A percentile compares a stretch with the other conserved stretches of the same genome.
These are phyloP conservation scores for Eupithecia pulchellata DNA, from an alignment of 2,888 invertebrate species.

Conservation along the genomic window DNA sequence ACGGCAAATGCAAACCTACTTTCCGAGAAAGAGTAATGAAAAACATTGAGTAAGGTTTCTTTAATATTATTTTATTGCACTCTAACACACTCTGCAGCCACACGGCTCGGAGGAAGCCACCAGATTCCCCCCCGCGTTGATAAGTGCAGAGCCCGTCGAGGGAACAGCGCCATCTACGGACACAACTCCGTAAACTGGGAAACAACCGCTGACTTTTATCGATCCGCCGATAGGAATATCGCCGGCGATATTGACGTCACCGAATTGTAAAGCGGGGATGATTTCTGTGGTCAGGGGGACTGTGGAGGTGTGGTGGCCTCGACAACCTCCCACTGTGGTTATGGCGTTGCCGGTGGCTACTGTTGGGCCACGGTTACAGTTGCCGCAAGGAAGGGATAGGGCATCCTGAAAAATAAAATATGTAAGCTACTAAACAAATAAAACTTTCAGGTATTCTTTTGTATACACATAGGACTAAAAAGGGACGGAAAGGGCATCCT, in stretches of 20 bases:
- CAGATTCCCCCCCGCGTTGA: slow-evolving; percentile 58
- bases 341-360: slow-evolving; percentile 43
- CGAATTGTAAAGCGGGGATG: slow-evolving; percentile 65
- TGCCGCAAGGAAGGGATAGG: slow-evolving; percentile 43
- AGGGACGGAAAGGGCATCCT: too few species aligned
- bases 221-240: slow-evolving; percentile 70
- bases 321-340: slow-evolving; percentile 41
- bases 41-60: background rate
- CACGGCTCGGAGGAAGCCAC: slow-evolving; percentile 36
- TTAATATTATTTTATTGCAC: background rate
- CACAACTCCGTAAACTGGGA: slow-evolving; percentile 73
- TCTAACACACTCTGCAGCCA: slow-evolving; percentile 12
- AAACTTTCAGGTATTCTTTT: too few species aligned
- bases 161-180: slow-evolving; percentile 68
- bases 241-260: slow-evolving; percentile 66
- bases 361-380: slow-evolving; percentile 38
- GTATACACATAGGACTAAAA: too few species aligned
- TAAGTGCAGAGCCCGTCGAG: slow-evolving; percentile 65
- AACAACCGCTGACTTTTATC: slow-evolving; percentile 69
- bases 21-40: too few species aligned
- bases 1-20: too few species aligned
- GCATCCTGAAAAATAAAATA: slow-evolving; percentile 51
- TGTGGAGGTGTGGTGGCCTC: slow-evolving; percentile 50
- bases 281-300: slow-evolving; percentile 68
- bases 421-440: too few species aligned